A percentile compares a stretch with the other conserved stretches of the same genome.
These are phyloP conservation scores for Rhimphoctona megacephalus DNA, from an alignment of 2,888 invertebrate genomes.

Conservation along the genomic window DNA sequence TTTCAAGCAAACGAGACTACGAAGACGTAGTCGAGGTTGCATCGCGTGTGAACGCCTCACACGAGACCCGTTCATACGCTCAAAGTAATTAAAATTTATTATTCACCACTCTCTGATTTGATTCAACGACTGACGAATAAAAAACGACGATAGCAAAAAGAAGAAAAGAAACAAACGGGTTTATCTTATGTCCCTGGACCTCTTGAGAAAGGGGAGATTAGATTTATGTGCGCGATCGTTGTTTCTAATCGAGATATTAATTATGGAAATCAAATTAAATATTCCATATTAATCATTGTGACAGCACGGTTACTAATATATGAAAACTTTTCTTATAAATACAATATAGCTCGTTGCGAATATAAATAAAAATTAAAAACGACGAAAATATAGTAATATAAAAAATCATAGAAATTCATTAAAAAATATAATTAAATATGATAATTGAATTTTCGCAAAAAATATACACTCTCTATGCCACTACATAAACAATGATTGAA, in stretches of 20 bases:
- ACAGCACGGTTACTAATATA: neutral
- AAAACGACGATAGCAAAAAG: neutral
- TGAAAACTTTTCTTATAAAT: neutral
- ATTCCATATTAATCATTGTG: neutral
- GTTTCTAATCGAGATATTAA: neutral
- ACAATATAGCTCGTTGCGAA: neutral
- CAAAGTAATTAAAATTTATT: conserved; percentile 61
- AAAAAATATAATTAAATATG: neutral
- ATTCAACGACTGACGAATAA: conserved; percentile 22
- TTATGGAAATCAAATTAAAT: neutral
- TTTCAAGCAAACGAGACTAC: conserved; percentile 44
- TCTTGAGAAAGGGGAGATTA: neutral
- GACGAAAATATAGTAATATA: neutral
- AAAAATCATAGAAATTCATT: neutral
- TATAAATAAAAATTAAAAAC: neutral
- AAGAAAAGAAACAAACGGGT: conserved; percentile 15
- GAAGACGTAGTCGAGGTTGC: conserved; percentile 11
- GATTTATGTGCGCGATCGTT: neutral
- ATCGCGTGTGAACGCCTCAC: conserved; percentile 61
- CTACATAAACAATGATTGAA: too few relatives aligned
- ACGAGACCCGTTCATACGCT: conserved; percentile 52
- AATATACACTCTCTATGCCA: too few relatives aligned
- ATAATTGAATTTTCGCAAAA: neutral
- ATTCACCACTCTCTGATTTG: conserved; percentile 30
- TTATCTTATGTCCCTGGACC: conserved; percentile 1